Percentiles rank a stretch among this genome's conserved stretches.
Evolutionary conservation across 2,888 invertebrate species (phyloP).

Genomic region (Lasioglossum villosulum): DNA sequence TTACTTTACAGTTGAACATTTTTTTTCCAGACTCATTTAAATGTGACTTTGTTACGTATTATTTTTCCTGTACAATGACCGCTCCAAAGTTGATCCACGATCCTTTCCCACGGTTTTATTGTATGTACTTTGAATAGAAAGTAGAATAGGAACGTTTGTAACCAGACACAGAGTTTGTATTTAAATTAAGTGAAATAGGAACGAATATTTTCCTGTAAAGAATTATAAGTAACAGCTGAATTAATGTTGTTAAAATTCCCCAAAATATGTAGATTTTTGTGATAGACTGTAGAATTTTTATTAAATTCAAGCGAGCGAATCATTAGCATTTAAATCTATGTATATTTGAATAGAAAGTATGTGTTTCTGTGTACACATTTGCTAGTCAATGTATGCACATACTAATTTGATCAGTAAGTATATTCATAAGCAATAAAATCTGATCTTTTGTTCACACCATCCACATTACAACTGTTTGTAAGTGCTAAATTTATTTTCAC

Average conservation of each 20-base stretch:
- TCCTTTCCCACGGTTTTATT: neutral
- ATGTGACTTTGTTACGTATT: neutral
- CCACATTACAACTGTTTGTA: neutral
- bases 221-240: neutral
- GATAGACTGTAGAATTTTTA: no score
- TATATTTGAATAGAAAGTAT: neutral
- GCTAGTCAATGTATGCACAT: conserved; percentile 1
- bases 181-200: neutral
- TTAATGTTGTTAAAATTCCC: neutral
- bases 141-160: neutral
- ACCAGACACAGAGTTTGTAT: neutral
- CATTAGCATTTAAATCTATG: neutral
- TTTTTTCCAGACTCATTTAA: neutral
- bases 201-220: neutral
- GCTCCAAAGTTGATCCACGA: neutral
- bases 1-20: neutral
- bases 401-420: neutral
- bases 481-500: neutral
- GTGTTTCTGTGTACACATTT: neutral
- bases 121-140: neutral
- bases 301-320: neutral
- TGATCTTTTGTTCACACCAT: neutral
- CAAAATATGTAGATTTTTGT: neutral
- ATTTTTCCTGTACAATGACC: neutral
- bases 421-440: neutral